phyloP scores from a whole-genome alignment of 2,797 vertebrate genomes.

The Labeo calbasu region DNA sequence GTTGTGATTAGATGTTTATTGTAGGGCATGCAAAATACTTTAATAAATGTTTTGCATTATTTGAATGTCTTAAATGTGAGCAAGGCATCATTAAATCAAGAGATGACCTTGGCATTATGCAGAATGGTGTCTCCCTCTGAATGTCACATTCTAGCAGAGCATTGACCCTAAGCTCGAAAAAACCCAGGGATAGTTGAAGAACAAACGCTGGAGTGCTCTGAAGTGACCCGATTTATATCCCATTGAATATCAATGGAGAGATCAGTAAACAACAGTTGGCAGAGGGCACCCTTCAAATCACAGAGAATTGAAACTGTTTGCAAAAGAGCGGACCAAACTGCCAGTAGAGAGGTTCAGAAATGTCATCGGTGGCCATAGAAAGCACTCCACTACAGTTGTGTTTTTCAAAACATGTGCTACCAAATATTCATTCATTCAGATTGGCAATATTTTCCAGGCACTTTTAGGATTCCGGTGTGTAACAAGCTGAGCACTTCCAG shows the following conservation, averaged over 20 bases:
- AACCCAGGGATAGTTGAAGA: neutral
- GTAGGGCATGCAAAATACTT: neutral
- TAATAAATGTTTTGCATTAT: neutral
- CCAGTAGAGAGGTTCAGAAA: neutral
- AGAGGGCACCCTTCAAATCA: neutral
- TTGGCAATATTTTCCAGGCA: neutral
- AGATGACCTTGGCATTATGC: neutral
- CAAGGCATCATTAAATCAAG: too few relatives aligned
- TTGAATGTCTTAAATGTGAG: neutral
- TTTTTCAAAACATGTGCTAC: neutral
- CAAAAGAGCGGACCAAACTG: neutral
- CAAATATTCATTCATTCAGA: neutral
- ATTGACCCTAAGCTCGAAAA: neutral
- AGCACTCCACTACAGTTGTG: neutral
- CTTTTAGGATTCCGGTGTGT: neutral
- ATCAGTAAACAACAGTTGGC: conserved; percentile 8
- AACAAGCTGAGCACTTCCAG: neutral
- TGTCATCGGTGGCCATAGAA: neutral
- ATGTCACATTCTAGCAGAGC: neutral
- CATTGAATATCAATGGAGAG: conserved; percentile 6
- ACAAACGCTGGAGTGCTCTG: neutral
- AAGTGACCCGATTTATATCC: neutral
- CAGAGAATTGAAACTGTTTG: neutral
- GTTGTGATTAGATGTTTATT: neutral
- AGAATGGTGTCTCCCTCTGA: neutral